Evolutionary conservation across 2,888 invertebrate genomes (phyloP).

Genomic region (Autographa gamma): DNA sequence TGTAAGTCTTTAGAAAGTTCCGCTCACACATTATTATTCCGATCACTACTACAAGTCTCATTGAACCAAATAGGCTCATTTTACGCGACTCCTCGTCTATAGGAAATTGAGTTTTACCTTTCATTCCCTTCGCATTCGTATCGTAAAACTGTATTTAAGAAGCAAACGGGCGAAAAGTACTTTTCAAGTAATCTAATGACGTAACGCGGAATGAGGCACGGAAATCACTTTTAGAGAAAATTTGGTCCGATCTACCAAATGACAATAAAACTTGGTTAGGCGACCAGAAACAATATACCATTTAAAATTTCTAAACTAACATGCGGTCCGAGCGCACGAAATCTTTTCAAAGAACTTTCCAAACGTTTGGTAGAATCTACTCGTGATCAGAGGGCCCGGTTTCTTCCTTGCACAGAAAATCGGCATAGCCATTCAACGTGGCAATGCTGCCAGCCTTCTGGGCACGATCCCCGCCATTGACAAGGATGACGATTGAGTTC

Average conservation of each 20-base stretch:
- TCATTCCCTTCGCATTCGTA: background rate
- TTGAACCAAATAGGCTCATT: background rate
- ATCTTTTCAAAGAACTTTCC: too few relatives aligned
- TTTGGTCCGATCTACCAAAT: background rate
- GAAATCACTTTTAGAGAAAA: background rate
- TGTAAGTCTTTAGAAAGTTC: background rate
- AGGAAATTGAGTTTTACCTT: constrained; percentile 7
- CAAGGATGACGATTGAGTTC: too few relatives aligned
- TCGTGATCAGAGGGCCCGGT: too few relatives aligned
- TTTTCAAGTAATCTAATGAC: background rate
- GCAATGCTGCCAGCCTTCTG: too few relatives aligned
- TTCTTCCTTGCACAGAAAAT: too few relatives aligned
- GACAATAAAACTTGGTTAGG: background rate
- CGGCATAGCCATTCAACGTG: too few relatives aligned
- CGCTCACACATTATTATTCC: background rate
- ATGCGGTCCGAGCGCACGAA: too few relatives aligned
- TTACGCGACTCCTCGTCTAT: background rate
- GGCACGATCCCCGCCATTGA: too few relatives aligned
- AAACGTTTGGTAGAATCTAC: too few relatives aligned
- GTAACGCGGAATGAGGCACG: background rate
- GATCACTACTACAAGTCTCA: background rate
- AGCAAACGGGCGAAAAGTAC: background rate
- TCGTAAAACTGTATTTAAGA: background rate
- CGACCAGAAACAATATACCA: too few relatives aligned
- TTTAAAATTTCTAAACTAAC: too few relatives aligned